Evolutionary conservation across 2,888 invertebrate species (phyloP).

Genomic region (Adineta ricciae): DNA sequence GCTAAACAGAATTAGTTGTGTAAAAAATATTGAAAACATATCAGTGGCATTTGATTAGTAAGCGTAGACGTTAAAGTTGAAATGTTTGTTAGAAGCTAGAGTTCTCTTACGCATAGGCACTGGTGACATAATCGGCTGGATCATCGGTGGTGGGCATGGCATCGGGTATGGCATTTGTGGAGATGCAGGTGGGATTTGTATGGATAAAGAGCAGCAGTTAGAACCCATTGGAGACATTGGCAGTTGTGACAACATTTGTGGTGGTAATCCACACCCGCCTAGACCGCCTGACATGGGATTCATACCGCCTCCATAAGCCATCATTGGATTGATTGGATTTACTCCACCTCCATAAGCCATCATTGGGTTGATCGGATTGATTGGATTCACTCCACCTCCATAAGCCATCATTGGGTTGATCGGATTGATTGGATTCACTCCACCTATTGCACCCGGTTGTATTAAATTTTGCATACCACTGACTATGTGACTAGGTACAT

Average conservation of each 20-base stretch:
- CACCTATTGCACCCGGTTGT: not conserved
- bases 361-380: not conserved
- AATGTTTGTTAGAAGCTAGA: not conserved
- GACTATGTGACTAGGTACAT: not conserved
- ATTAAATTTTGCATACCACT: not conserved
- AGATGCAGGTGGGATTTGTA: not conserved
- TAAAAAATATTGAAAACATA: not conserved
- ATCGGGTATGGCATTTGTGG: not conserved
- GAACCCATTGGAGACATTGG: not conserved
- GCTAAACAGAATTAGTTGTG: not conserved
- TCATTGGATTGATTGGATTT: no score
- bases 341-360: not conserved
- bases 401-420: not conserved
- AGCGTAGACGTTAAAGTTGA: not conserved
- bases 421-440: not conserved
- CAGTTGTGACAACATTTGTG: not conserved
- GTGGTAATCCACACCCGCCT: not conserved
- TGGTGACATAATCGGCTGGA: not conserved
- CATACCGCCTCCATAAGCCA: no score
- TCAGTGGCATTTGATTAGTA: not conserved
- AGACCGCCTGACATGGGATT: no score
- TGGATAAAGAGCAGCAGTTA: not conserved
- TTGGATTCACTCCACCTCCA: not conserved
- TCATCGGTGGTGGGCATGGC: not conserved
- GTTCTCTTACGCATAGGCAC: not conserved